A percentile compares a stretch with the other conserved stretches of the same genome.
These are phyloP conservation scores for Palythoa grandis DNA, from an alignment of 92 coral and sea anemone species.

Conservation along the genomic window DNA sequence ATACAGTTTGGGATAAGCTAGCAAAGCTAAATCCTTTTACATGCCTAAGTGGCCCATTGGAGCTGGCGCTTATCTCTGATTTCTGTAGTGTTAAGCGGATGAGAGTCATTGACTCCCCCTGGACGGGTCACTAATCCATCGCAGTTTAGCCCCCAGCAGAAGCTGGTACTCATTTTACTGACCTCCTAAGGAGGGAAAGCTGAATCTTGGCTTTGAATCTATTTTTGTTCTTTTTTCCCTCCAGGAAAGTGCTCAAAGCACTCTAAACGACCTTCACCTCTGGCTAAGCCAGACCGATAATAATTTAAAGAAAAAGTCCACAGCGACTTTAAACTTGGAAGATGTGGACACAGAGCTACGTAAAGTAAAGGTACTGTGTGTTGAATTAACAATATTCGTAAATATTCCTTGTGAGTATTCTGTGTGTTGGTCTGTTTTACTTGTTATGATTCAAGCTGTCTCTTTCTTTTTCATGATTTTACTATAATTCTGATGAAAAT, in stretches of 20 bases:
- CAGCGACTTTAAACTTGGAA: conserved; percentile 81
- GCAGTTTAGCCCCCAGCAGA: no score
- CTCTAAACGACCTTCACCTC: conserved; percentile 75
- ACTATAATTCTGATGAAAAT: neutral
- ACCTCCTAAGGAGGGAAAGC: no score
- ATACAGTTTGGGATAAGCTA: neutral
- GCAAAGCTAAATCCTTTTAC: no score
- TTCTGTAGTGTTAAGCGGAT: no score
- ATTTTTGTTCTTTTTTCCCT: neutral
- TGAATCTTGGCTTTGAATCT: no score
- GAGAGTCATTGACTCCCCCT: no score
- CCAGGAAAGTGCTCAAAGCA: conserved; percentile 83
- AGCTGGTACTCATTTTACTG: no score
- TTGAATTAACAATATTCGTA: neutral
- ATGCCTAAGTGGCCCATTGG: no score
- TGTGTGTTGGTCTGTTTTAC: neutral
- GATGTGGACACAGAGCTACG: conserved; percentile 68
- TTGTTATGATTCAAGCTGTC: no score
- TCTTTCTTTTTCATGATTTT: neutral
- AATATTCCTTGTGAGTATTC: neutral
- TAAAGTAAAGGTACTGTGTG: conserved; percentile 68
- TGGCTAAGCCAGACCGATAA: conserved; percentile 80
- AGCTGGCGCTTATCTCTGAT: no score
- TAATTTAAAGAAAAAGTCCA: conserved; percentile 72
- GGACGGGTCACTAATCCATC: no score